Evolutionary conservation across 1,140 invertebrate species (phyloP).

Genomic region (Ceratina calcarata): DNA sequence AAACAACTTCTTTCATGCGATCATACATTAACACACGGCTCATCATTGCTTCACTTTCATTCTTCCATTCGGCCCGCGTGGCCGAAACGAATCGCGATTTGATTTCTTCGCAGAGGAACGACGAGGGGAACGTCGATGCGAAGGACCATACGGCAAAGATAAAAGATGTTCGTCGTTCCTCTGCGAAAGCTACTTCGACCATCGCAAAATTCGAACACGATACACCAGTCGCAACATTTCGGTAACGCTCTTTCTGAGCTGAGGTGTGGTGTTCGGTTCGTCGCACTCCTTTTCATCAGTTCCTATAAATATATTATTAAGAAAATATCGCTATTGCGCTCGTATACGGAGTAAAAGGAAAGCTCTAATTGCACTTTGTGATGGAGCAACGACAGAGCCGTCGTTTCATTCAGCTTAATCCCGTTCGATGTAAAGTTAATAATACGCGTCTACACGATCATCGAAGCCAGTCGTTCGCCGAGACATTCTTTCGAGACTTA

Average conservation of each 20-base stretch:
- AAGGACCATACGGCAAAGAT: no score
- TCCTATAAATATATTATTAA: constrained; percentile 3
- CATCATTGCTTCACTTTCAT: no score
- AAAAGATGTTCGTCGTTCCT: no score
- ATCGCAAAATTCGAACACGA: no score
- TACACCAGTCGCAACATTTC: no score
- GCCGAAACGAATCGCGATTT: no score
- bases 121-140: no score
- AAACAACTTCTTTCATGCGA: no score
- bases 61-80: no score
- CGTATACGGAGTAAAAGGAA: constrained; percentile 4
- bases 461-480: constrained; percentile 12
- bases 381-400: not conserved
- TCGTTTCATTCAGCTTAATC: constrained; percentile 5
- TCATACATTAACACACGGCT: no score
- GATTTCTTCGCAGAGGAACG: no score
- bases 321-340: not conserved
- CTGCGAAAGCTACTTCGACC: no score
- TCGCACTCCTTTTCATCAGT: constrained; percentile 19
- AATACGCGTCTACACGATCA: not conserved
- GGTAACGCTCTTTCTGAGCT: not conserved
- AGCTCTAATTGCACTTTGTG: not conserved
- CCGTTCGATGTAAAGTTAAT: not conserved
- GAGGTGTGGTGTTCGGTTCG: not conserved
- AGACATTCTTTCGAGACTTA: constrained; percentile 21